Evolutionary conservation across 2,797 vertebrate species (phyloP).

Genomic region (Clarias pachynema): DNA sequence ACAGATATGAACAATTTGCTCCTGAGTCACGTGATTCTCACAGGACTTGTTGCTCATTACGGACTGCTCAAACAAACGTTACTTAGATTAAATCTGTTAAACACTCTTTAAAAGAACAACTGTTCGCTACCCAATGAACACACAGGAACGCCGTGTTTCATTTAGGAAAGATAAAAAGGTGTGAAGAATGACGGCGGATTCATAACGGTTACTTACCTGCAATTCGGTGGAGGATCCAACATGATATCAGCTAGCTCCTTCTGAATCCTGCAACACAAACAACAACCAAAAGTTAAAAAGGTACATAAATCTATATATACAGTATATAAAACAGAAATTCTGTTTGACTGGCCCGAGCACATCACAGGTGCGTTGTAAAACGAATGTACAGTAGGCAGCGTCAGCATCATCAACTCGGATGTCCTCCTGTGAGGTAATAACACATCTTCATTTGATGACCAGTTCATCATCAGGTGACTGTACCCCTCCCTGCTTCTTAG

Average conservation of each 20-base stretch:
- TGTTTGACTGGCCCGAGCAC: too few species aligned
- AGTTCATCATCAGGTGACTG: too few species aligned
- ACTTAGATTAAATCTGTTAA: neutral
- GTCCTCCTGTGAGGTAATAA: too few species aligned
- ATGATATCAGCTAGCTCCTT: conserved; percentile 97
- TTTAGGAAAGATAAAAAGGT: too few species aligned
- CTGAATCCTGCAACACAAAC: conserved; percentile 85
- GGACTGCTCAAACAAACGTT: too few species aligned
- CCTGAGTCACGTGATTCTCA: neutral
- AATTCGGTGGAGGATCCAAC: conserved; percentile 94
- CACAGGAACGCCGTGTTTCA: neutral
- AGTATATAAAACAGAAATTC: too few species aligned
- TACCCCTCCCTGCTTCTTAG: too few species aligned
- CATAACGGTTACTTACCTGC: conserved; percentile 77
- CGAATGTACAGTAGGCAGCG: too few species aligned
- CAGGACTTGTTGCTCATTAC: too few species aligned
- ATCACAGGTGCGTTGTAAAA: too few species aligned
- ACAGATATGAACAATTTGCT: neutral
- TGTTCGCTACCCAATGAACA: neutral
- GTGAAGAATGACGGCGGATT: neutral
- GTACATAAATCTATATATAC: neutral
- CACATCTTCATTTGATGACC: too few species aligned
- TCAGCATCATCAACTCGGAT: too few species aligned
- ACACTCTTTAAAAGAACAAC: neutral
- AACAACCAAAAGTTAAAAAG: neutral